These are phyloP conservation scores for Murina feae DNA, from an alignment of 2,113 vertebrate genomes.

Conservation along the genomic window DNA sequence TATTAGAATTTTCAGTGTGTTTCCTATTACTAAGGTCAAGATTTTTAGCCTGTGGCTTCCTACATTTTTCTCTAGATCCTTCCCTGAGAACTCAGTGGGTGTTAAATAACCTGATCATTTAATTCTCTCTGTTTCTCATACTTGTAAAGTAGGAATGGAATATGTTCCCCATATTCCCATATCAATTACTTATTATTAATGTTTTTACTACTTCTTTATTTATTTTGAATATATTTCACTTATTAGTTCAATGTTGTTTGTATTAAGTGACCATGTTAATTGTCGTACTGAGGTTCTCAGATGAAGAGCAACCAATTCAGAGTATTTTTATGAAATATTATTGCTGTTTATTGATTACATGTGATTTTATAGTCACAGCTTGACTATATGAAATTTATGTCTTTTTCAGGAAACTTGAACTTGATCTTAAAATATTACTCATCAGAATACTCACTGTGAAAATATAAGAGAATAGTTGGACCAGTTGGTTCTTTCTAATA, in stretches of 20 bases:
- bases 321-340: conserved; percentile 36
- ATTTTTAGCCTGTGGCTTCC: conserved; percentile 57
- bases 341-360: not conserved
- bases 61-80: conserved; percentile 40
- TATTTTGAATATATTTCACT: conserved; percentile 33
- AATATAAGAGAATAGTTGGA: not conserved
- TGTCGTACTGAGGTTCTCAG: not conserved
- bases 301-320: conserved; percentile 42
- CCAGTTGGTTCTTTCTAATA: not conserved
- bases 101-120: conserved; percentile 41
- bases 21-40: conserved; percentile 49
- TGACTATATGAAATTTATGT: conserved; percentile 5
- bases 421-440: conserved; percentile 36
- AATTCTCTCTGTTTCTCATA: conserved; percentile 27
- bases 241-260: conserved; percentile 28
- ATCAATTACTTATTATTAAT: conserved; percentile 26
- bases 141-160: conserved; percentile 26
- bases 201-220: not conserved
- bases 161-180: not conserved
- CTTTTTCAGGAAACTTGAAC: conserved; percentile 29
- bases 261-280: conserved; percentile 47
- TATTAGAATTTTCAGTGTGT: conserved; percentile 57
- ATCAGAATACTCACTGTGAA: conserved; percentile 33
- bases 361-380: conserved; percentile 37
- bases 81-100: conserved; percentile 45